Percentiles rank a stretch among this genome's conserved stretches.
Conservation (phyloP, 2,797 vertebrate genomes). For the Hydrocynus forskahlii region DNA sequence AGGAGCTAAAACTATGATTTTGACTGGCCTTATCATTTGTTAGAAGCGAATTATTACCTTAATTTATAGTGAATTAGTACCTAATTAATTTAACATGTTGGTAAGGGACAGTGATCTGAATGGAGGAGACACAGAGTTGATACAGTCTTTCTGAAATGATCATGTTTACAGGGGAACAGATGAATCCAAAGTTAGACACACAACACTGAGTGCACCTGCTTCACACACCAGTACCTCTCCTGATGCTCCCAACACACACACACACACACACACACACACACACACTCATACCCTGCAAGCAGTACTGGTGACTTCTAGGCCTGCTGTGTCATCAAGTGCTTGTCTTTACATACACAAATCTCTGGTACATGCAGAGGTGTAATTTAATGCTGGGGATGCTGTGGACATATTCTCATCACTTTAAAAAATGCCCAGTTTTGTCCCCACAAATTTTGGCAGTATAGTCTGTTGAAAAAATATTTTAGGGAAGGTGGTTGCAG, state of each 20-base stretch:
- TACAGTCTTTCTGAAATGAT: slow-evolving; percentile 33
- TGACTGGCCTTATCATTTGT: slow-evolving; percentile 8
- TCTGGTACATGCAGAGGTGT: too few species aligned
- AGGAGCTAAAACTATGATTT: neutral
- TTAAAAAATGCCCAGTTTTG: too few species aligned
- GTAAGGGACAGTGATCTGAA: too few species aligned
- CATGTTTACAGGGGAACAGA: slow-evolving; percentile 64
- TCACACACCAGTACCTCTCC: slow-evolving; percentile 70
- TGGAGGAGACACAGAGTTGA: slow-evolving; percentile 1
- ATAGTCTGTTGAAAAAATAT: too few species aligned
- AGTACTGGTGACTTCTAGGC: neutral
- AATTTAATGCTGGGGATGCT: too few species aligned
- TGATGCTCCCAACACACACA: slow-evolving; percentile 12
- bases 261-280: too few species aligned
- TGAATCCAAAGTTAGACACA: slow-evolving; percentile 65
- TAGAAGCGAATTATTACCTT: slow-evolving; percentile 20
- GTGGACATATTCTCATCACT: too few species aligned
- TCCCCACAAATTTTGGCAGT: too few species aligned
- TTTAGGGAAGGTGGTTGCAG: too few species aligned
- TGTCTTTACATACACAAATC: neutral
- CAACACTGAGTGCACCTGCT: slow-evolving; percentile 74
- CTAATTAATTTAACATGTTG: slow-evolving; percentile 9
- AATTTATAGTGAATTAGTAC: neutral
- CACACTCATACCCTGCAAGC: neutral
- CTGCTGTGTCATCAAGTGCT: neutral